These are phyloP conservation scores for Ochotona curzoniae DNA, from an alignment of 2,113 vertebrate species.

Conservation along the genomic window DNA sequence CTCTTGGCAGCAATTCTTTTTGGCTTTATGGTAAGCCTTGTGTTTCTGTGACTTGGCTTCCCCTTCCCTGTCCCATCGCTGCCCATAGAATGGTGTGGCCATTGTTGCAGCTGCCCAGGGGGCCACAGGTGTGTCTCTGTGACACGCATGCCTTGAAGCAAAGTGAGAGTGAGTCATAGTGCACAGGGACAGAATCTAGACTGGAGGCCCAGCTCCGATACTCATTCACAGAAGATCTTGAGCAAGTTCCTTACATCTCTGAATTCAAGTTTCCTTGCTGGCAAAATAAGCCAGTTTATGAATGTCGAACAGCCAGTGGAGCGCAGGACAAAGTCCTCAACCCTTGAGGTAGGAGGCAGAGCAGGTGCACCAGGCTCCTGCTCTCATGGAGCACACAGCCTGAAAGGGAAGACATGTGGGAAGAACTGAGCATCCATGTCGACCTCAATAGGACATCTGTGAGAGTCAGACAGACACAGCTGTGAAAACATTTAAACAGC, in stretches of 20 bases:
- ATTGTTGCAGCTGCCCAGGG: neutral
- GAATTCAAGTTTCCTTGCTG: neutral
- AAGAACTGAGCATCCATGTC: neutral
- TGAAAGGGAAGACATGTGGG: neutral
- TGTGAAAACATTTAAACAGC: neutral
- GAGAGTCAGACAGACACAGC: fast-evolving
- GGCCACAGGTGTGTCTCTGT: neutral
- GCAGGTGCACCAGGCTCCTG: no score
- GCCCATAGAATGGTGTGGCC: neutral
- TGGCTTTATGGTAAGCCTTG: neutral
- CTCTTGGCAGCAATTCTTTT: neutral
- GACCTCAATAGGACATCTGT: no score
- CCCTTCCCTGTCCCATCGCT: neutral
- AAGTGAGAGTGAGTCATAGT: neutral
- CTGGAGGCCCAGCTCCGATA: neutral
- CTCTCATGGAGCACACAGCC: neutral
- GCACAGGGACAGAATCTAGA: neutral
- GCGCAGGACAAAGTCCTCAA: neutral
- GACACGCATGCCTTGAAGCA: neutral
- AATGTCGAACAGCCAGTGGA: neutral
- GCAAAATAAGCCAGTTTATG: neutral
- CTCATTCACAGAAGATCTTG: neutral
- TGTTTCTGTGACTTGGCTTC: neutral
- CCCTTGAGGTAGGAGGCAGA: neutral
- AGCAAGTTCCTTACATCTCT: neutral